A percentile compares a stretch with the other conserved stretches of the same genome.
phyloP scores from a whole-genome alignment of 1,140 invertebrate genomes.

The Meloidogyne chitwoodi region DNA sequence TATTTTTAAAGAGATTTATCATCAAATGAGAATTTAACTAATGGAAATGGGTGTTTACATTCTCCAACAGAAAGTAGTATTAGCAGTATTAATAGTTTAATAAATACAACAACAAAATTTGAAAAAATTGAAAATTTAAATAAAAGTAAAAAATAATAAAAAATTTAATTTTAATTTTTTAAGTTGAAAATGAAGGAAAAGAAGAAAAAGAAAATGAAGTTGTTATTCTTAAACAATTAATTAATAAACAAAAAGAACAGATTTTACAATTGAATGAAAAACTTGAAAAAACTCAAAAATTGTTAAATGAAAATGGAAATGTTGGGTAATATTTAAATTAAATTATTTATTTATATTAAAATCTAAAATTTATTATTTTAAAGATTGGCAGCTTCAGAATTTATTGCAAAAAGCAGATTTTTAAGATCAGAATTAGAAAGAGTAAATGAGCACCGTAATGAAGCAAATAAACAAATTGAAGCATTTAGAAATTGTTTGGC shows the following conservation, averaged over 20 bases:
- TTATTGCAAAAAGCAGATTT: constrained; percentile 26
- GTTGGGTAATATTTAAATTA: background rate
- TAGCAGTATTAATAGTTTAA: background rate
- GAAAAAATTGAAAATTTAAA: background rate
- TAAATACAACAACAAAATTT: background rate
- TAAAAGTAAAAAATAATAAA: background rate
- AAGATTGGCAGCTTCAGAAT: background rate
- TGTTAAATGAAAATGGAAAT: constrained; percentile 1
- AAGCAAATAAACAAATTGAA: constrained; percentile 21
- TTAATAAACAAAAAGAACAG: constrained; percentile 41
- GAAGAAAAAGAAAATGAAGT: constrained; percentile 28
- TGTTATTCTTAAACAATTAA: constrained; percentile 26
- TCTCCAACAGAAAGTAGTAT: background rate
- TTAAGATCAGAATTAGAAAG: constrained; percentile 28
- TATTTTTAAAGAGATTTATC: background rate
- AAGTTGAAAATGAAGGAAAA: background rate
- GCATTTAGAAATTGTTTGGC: constrained; percentile 16
- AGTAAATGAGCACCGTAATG: constrained; percentile 21
- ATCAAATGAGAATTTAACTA: background rate
- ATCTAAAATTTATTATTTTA: too few species aligned
- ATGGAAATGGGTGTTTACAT: background rate
- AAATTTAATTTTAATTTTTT: background rate
- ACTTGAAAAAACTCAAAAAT: background rate
- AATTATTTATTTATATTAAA: too few species aligned
- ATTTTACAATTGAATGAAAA: constrained; percentile 26